phyloP scores from a whole-genome alignment of 2,888 invertebrate genomes.

The Phengaris alcon region DNA sequence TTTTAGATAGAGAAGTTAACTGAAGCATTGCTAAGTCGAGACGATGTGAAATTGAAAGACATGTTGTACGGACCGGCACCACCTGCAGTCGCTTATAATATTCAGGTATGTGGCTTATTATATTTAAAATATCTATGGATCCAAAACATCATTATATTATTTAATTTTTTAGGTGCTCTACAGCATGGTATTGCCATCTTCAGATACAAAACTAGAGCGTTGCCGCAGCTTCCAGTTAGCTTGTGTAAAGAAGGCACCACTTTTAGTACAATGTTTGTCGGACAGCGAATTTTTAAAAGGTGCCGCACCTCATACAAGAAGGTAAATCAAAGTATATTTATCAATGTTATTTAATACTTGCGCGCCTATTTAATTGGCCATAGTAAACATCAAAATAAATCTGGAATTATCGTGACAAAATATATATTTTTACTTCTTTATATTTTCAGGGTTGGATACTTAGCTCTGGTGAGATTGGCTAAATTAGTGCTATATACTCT shows the following conservation, averaged over 20 bases:
- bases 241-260: conserved; percentile 79
- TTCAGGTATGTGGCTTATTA: conserved; percentile 51
- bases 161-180: conserved; percentile 83
- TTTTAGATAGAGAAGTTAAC: conserved; percentile 66
- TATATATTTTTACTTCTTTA: not conserved
- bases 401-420: not conserved
- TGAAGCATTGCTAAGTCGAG: conserved; percentile 66
- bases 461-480: conserved; percentile 91
- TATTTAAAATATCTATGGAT: not conserved
- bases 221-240: conserved; percentile 79
- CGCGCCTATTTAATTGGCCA: not conserved
- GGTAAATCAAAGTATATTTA: conserved; percentile 46
- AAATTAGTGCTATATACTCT: conserved; percentile 93
- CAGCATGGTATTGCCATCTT: conserved; percentile 94
- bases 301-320: conserved; percentile 70
- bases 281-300: conserved; percentile 72
- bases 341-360: not conserved
- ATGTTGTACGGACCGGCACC: conserved; percentile 72
- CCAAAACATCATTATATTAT: not conserved
- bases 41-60: conserved; percentile 65
- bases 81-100: conserved; percentile 72
- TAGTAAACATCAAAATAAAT: not conserved
- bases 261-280: conserved; percentile 70
- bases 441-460: conserved; percentile 86
- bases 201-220: conserved; percentile 87